Evolutionary conservation across 92 coral and sea anemone genomes (phyloP), one percentile per base, ranked within the genome.

Genomic region (Zoanthus sociatus): DNA sequence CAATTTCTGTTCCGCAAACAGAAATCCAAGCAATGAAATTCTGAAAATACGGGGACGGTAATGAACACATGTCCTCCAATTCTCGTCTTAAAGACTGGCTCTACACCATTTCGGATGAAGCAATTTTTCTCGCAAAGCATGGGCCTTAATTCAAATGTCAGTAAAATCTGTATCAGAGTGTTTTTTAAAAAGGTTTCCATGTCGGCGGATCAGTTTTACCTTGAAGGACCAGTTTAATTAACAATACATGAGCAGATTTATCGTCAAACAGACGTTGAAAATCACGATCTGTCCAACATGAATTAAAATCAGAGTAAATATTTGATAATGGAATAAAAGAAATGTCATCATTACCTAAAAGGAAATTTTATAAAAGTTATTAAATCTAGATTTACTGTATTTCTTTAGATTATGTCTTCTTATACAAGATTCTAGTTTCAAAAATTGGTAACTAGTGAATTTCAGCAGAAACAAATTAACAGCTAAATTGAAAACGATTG

Each of bases 1-100:
- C 85, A 81, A n/a, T 6, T n/a, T 20, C 13, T 66, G 51, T 66
- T 63, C 33, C 85, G 45, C 85, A 81, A n/a, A 6, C 85, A 81
- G 60, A 81, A 63, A 66, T 81, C 85, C 13, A 81, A 18, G 31
- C 85, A 81, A 6, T 66, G 85, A 66, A 81, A 46, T 53, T 10
- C 31, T 3, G 85, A 66, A 37, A 70, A 45, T 13, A 81, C 75
- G 14, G 61, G 10, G 11, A 47, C 12, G 1, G 21, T 37, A 21
- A 13, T 12, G 55, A 81, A 66, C 44, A 47, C 85, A 45, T 81
- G 58, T 9, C 73, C 85, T 45, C 60, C 73, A 73, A 81, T 81
- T 37, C 18, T 47, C 7, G 75, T 81, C 46, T 66, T 16, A 6
- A 9, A 9, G 20, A 9, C 46, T 26, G 73, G 85, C 45, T 81